Percentiles rank a stretch among this genome's conserved stretches.
phyloP scores from a whole-genome alignment of 1,140 invertebrate species.

The Pantala flavescens region DNA sequence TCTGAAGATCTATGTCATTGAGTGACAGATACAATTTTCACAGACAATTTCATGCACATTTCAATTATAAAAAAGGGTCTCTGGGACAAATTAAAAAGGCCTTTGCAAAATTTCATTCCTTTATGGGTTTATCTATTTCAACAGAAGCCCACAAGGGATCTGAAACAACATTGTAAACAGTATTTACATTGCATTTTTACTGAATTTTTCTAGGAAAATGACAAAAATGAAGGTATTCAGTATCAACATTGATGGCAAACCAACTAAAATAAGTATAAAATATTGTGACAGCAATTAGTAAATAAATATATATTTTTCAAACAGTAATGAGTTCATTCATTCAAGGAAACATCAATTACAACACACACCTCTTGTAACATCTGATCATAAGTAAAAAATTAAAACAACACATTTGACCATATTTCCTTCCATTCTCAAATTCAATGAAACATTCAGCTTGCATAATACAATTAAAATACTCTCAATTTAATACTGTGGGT shows the following conservation, averaged over 20 bases:
- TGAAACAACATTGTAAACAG: slow-evolving; percentile 5
- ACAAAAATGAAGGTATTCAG: neutral
- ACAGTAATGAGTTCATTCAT: neutral
- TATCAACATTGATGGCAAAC: slow-evolving; percentile 6
- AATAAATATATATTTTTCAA: slow-evolving; percentile 10
- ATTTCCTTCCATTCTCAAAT: too few relatives aligned
- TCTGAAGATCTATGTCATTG: too few relatives aligned
- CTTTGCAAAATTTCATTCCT: neutral
- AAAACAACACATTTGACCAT: neutral
- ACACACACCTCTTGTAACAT: slow-evolving; percentile 1
- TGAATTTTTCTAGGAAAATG: neutral
- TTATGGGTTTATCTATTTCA: neutral
- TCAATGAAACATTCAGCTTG: too few relatives aligned
- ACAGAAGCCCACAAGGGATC: neutral
- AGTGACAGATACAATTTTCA: too few relatives aligned
- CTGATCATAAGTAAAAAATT: neutral
- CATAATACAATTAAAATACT: too few relatives aligned
- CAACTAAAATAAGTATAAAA: slow-evolving; percentile 4
- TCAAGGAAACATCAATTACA: neutral
- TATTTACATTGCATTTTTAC: slow-evolving; percentile 8
- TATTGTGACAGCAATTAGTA: slow-evolving; percentile 7
- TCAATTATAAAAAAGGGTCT: too few relatives aligned
- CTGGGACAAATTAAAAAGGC: neutral
- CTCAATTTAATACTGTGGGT: too few relatives aligned
- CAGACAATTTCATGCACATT: too few relatives aligned